These are phyloP conservation scores for Hystrix brachyura DNA, from an alignment of 2,113 vertebrate genomes.

Conservation along the genomic window DNA sequence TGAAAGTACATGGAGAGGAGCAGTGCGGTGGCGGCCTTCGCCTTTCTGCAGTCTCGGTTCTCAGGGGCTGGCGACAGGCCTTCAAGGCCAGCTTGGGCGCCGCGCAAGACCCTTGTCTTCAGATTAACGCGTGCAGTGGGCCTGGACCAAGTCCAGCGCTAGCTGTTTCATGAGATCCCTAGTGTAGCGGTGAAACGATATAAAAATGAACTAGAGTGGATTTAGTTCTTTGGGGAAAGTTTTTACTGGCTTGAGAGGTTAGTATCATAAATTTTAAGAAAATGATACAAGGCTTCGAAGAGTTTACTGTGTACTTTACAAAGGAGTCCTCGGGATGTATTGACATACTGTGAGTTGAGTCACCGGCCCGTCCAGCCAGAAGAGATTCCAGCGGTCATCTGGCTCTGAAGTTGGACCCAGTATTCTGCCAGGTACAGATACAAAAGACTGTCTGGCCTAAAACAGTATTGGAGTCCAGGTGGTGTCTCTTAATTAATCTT, in stretches of 20 bases:
- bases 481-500: neutral
- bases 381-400: conserved; percentile 7
- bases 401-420: neutral
- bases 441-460: neutral
- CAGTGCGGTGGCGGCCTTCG: neutral
- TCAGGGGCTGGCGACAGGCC: too few relatives aligned
- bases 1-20: neutral
- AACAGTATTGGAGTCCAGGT: neutral
- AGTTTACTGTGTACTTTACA: conserved; percentile 57
- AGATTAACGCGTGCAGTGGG: neutral
- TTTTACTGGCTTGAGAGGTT: conserved; percentile 61
- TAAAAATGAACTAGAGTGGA: conserved; percentile 14
- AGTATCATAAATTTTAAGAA: neutral
- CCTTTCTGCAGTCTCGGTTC: too few relatives aligned
- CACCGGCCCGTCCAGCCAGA: neutral
- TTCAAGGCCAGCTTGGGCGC: neutral
- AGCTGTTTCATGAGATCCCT: neutral
- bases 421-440: neutral
- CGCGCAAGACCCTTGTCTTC: neutral
- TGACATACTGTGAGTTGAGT: conserved; percentile 42
- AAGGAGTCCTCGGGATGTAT: neutral
- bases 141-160: neutral
- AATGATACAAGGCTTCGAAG: conserved; percentile 8
- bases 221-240: conserved; percentile 45
- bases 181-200: neutral